Evolutionary conservation across 2,797 vertebrate species (phyloP), one percentile per base, ranked within the genome.

Genomic region (Avahi laniger): DNA sequence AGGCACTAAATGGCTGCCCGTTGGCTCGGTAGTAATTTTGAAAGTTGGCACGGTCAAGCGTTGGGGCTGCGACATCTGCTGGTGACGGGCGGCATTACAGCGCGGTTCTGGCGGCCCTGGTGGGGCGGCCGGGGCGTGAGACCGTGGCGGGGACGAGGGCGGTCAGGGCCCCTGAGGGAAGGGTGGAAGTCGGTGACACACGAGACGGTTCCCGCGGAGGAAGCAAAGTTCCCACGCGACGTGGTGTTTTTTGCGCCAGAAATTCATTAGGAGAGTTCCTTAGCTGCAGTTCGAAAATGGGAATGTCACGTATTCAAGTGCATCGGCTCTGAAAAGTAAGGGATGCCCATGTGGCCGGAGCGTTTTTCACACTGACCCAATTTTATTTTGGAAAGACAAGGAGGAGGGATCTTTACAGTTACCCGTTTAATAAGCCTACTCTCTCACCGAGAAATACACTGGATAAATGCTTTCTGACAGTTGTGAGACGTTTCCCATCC

Each of bases 61-160:
- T 86, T 89, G 65, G 78, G n/a, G 43, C 41, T 91, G 83, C 95
- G 97, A 46, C 97, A 95, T 43, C 97, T 98, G 59, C 94, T 69
- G 97, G 89, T 52, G 15, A 59, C 7, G 0, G 48, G 4, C 81
- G 50, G 95, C 50, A 65, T 93, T 91, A 76, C 97, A 80, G 90
- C 59, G 35, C 30, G 20, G 35, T 50, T 65, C n/a, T 9, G 54
- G 30, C 8, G 20, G 38, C 4, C 7, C n/a, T 57, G 8, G 73
- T 30, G 26, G 38, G 50, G 33, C 17, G 33, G 46, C 14, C 22
- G 61, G 30, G 4, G 28, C 12, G 28, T 38, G 67, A 41, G 46
- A 33, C 33, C 46, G 38, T 8, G 76, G 46, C 41, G 18, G 6
- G 22, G n/a, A 82, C 43, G 38, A 1, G 12, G 18, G 22, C 59